Evolutionary conservation across 2,113 vertebrate genomes (phyloP).

Genomic region (Emydocephalus ijimae): DNA sequence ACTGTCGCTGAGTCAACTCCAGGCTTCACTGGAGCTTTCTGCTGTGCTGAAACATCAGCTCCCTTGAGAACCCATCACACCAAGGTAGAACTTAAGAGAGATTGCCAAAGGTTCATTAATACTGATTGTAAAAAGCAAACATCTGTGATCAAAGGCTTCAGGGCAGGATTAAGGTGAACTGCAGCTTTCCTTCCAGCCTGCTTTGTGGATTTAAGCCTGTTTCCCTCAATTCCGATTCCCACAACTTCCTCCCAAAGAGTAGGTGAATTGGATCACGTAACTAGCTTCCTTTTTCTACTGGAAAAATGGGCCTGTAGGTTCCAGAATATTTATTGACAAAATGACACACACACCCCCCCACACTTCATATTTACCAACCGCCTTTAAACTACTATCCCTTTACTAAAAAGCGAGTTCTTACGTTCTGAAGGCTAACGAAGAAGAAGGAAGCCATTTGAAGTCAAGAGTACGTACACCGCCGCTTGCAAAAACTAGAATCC

Average conservation of each 20-base stretch:
- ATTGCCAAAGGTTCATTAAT: background rate
- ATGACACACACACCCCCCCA: background rate
- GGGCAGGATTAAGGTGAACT: background rate
- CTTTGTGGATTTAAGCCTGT: background rate
- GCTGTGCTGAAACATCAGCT: background rate
- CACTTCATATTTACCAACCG: background rate
- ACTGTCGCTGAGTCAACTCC: background rate
- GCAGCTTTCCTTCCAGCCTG: background rate
- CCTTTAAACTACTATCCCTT: background rate
- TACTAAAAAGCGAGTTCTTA: background rate
- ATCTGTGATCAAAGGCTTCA: background rate
- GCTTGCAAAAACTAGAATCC: background rate
- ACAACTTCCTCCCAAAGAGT: background rate
- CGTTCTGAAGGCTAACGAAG: background rate
- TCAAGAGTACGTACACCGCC: background rate
- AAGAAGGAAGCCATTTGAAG: background rate
- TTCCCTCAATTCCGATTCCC: background rate
- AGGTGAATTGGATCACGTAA: background rate
- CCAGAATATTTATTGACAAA: background rate
- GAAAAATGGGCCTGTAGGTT: background rate
- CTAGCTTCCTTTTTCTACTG: background rate
- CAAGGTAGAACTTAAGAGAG: background rate
- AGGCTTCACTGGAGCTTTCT: background rate
- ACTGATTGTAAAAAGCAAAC: background rate
- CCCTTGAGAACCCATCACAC: background rate